These are phyloP conservation scores for Sorex araneus DNA, from an alignment of 2,113 vertebrate species.

Conservation along the genomic window DNA sequence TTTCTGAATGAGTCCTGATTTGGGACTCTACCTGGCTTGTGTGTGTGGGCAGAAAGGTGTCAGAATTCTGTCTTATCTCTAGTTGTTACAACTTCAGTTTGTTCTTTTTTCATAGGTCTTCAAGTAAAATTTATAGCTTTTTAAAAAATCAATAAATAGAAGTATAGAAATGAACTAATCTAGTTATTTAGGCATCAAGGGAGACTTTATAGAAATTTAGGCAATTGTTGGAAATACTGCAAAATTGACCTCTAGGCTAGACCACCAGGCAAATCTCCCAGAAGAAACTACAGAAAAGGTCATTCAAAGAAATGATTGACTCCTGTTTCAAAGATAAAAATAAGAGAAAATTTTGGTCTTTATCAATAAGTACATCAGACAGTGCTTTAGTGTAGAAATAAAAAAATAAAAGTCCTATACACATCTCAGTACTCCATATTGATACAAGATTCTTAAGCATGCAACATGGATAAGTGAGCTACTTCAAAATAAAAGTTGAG, in stretches of 20 bases:
- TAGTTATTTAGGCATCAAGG: not conserved
- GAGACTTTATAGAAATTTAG: not conserved
- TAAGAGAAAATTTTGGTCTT: not conserved
- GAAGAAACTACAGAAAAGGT: not conserved
- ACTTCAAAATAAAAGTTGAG: not conserved
- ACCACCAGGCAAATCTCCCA: not conserved
- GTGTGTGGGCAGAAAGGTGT: no score
- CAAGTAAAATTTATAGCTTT: not conserved
- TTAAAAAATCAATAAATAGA: not conserved
- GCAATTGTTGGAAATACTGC: constrained; percentile 6
- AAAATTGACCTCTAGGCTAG: not conserved
- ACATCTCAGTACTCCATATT: not conserved
- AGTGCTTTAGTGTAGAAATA: not conserved
- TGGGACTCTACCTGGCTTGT: no score
- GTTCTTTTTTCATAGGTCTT: not conserved
- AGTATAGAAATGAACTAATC: not conserved
- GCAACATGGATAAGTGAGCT: not conserved
- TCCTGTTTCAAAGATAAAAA: constrained; percentile 3
- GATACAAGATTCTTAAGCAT: accelerated
- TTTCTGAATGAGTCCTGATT: no score
- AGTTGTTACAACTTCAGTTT: no score
- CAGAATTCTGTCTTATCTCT: not conserved
- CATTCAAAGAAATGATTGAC: not conserved
- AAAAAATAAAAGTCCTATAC: not conserved
- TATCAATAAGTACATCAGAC: not conserved